Conservation (phyloP, 2,888 invertebrate genomes). For the Beris morrisii region DNA sequence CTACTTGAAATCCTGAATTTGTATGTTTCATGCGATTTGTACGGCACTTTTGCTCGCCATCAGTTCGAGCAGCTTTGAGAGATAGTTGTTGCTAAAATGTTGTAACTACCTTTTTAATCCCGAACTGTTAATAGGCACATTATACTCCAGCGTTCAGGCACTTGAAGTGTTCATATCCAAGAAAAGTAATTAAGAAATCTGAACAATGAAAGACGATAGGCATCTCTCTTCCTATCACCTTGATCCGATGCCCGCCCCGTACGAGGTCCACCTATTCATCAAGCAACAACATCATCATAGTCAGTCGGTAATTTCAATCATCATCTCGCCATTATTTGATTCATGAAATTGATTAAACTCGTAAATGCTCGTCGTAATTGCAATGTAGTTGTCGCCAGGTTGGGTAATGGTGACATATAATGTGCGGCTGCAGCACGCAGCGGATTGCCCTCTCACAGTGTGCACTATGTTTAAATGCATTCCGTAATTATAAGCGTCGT, state of each 20-base stretch:
- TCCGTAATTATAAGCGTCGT: neutral
- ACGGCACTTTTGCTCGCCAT: no score
- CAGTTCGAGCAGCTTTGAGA: no score
- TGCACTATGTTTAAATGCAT: constrained; percentile 5
- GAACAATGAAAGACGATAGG: constrained; percentile 13
- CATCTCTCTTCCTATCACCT: constrained; percentile 16
- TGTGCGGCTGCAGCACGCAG: neutral
- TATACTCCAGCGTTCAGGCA: no score
- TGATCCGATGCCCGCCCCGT: constrained; percentile 17
- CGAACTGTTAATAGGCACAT: no score
- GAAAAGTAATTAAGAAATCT: constrained; percentile 19
- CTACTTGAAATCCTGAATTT: no score
- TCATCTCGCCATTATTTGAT: constrained; percentile 38
- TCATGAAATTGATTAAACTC: constrained; percentile 39
- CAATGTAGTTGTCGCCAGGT: constrained; percentile 11
- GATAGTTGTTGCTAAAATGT: no score
- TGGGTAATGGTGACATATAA: neutral
- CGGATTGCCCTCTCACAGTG: neutral
- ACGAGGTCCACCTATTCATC: neutral
- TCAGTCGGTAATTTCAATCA: constrained; percentile 37
- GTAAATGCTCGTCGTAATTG: constrained; percentile 35
- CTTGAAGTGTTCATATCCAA: no score
- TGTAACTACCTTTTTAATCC: no score
- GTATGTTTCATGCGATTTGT: no score
- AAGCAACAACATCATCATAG: neutral